These are phyloP conservation scores for Crotalus viridis DNA, from an alignment of 2,113 vertebrate species.

Conservation along the genomic window DNA sequence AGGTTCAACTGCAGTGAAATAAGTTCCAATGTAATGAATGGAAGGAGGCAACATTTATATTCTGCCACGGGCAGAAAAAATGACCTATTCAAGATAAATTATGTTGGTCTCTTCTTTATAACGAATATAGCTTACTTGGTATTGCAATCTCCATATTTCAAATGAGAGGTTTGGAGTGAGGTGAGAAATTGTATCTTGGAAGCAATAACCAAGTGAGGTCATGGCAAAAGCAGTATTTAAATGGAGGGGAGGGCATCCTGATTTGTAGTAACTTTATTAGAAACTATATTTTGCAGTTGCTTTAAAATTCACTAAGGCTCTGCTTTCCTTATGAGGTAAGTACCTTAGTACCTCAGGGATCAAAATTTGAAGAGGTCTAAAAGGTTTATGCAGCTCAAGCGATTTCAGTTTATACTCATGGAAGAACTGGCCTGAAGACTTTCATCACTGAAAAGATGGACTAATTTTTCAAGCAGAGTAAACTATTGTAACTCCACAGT, in stretches of 20 bases:
- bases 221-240: background rate
- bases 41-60: background rate
- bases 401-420: background rate
- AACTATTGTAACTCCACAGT: background rate
- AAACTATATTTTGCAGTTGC: background rate
- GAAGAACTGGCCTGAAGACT: rapidly evolving
- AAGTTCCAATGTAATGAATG: background rate
- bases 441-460: rapidly evolving
- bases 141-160: background rate
- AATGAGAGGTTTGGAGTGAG: background rate
- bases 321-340: background rate
- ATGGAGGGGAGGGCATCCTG: background rate
- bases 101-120: background rate
- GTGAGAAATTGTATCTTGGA: background rate
- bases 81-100: background rate
- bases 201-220: background rate
- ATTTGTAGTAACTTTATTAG: background rate
- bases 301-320: background rate
- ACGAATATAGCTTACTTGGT: background rate
- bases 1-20: background rate
- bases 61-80: background rate
- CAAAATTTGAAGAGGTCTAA: rapidly evolving
- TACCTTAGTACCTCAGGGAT: background rate
- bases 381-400: conserved; percentile 6
- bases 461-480: background rate